Evolutionary conservation across 2,888 invertebrate species (phyloP), one percentile per base, ranked within the genome.

Genomic region (Ectemnius lituratus): DNA sequence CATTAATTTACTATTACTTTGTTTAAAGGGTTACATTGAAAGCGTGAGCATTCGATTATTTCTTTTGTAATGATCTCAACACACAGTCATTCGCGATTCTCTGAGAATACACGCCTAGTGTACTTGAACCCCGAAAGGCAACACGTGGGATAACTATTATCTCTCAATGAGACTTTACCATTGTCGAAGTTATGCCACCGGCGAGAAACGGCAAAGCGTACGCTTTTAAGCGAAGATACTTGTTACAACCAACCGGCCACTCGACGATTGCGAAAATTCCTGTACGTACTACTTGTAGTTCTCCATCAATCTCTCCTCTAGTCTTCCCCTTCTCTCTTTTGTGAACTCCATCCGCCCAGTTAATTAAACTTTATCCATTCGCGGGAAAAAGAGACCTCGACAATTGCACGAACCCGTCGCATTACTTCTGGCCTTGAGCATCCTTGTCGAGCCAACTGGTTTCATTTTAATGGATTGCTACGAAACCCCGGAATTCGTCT

Each of bases 81-180:
- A 2, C 37, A 37, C 8, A 37, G 37, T 37, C 37, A 37, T 37
- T 58, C 52, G 56, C n/a, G 4, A 13, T 2, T 14, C 37, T 37
- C 37, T 11, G 11, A 37, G 37, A 37, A 37, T 37, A 37, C 23
- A 23, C 11, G 37, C 37, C 37, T 11, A 4, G 11, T 11, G 88
- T 88, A 87, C 88, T 88, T 88, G 88, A 86, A 88, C 86, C 79
- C 76, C 82, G 82, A 84, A 87, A 83, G 85, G 80, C 86, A 75
- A 75, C 83, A 79, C 86, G 88, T 87, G 87, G 77, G 86, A 88
- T 73, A 81, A 70, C 83, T 76, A 79, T 87, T 88, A 88, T 88
- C 86, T 88, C 67, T 59, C 72, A 64, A 78, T 76, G 73, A 82
- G 84, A 88, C 8, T 37, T 87, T 86, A 81, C 84, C 83, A 89